Conservation (phyloP, 1,140 invertebrate genomes). For the Brachionus calyciflorus region DNA sequence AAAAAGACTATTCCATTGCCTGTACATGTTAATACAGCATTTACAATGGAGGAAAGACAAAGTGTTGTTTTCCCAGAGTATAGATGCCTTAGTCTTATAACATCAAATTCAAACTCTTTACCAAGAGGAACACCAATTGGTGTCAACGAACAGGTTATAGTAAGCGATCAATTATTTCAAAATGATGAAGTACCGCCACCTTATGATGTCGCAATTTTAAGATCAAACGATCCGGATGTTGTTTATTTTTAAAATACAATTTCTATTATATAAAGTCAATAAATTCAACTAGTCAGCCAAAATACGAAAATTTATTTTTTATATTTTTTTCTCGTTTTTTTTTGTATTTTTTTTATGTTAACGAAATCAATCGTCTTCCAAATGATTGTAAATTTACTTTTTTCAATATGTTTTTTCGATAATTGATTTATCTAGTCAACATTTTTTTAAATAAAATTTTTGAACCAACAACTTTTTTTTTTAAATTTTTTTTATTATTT, state of each 20-base stretch:
- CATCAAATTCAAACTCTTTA: too few relatives aligned
- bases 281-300: background rate
- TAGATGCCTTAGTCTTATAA: conserved; percentile 5
- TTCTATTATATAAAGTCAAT: too few relatives aligned
- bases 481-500: too few relatives aligned
- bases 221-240: background rate
- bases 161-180: background rate
- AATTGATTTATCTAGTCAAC: too few relatives aligned
- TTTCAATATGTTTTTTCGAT: too few relatives aligned
- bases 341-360: too few relatives aligned
- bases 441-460: too few relatives aligned
- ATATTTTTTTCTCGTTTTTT: too few relatives aligned
- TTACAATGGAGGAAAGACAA: background rate
- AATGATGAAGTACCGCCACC: background rate
- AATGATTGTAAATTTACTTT: too few relatives aligned
- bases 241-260: conserved; percentile 31
- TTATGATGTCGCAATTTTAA: background rate
- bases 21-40: background rate
- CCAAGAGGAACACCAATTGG: background rate
- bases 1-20: background rate
- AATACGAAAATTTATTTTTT: too few relatives aligned
- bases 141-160: background rate
- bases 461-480: too few relatives aligned
- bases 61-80: conserved; percentile 9
- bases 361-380: too few relatives aligned